phyloP scores from a whole-genome alignment of 2,888 invertebrate genomes.

The Bibio marci region DNA sequence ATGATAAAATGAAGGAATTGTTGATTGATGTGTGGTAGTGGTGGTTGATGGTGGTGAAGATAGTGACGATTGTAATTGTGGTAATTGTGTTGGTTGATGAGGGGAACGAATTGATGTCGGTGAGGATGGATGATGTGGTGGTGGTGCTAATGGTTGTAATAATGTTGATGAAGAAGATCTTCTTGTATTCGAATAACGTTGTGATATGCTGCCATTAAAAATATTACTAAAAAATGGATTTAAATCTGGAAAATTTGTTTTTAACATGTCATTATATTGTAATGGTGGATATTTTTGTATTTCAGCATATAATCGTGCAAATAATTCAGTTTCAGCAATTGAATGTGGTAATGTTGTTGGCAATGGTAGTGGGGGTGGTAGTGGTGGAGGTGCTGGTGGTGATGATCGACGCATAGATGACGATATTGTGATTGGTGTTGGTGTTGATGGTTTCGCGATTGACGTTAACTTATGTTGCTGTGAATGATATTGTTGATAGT shows the following conservation, averaged over 20 bases:
- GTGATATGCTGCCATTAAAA: constrained; percentile 18
- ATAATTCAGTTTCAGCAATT: constrained; percentile 44
- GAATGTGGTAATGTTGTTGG: too few species aligned
- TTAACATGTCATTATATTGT: constrained; percentile 43
- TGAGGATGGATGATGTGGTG: neutral
- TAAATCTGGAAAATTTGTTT: constrained; percentile 22
- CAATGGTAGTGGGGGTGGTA: too few species aligned
- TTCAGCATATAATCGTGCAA: constrained; percentile 61
- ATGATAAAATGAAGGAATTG: constrained; percentile 38
- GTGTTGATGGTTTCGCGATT: too few species aligned
- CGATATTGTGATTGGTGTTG: too few species aligned
- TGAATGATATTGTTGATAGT: too few species aligned
- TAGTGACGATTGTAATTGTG: constrained; percentile 1
- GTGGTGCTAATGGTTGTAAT: constrained; percentile 9
- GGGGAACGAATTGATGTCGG: too few species aligned
- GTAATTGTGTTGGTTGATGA: constrained; percentile 4
- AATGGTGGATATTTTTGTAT: constrained; percentile 40
- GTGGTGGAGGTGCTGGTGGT: too few species aligned
- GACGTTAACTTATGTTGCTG: too few species aligned
- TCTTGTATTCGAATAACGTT: constrained; percentile 16
- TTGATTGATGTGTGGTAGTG: constrained; percentile 31
- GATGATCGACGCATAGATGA: too few species aligned
- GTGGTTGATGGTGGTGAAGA: constrained; percentile 1
- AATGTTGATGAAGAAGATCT: neutral
- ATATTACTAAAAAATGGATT: constrained; percentile 9